Evolutionary conservation across 2,888 invertebrate species (phyloP).

Genomic region (Crepidodera aurea): DNA sequence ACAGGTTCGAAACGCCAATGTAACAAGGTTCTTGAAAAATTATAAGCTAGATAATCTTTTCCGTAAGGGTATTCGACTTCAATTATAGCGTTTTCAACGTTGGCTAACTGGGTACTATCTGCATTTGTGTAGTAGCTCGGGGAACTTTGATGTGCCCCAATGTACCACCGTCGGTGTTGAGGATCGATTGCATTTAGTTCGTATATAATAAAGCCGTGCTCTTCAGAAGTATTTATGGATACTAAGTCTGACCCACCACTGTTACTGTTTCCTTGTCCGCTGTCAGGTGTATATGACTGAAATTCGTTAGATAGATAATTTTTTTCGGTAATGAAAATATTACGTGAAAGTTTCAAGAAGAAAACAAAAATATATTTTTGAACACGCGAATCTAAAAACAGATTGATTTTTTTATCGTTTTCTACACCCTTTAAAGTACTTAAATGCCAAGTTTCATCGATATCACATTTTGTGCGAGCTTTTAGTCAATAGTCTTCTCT

Average conservation of each 20-base stretch:
- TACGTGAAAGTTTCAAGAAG: no score
- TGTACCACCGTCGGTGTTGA: slow-evolving; percentile 86
- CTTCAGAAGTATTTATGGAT: slow-evolving; percentile 81
- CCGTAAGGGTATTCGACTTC: slow-evolving; percentile 66
- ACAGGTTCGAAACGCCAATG: slow-evolving; percentile 88
- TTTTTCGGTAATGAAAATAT: neutral
- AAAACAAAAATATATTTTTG: no score
- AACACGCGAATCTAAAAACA: no score
- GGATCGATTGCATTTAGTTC: slow-evolving; percentile 85
- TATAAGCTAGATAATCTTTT: slow-evolving; percentile 82
- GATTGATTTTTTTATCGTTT: no score
- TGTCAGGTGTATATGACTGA: slow-evolving; percentile 45
- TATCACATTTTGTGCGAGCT: no score
- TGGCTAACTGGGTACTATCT: slow-evolving; percentile 80
- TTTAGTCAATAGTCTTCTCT: no score
- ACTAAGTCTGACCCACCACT: slow-evolving; percentile 75
- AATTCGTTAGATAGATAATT: slow-evolving; percentile 15
- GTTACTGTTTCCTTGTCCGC: neutral
- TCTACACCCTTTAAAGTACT: no score
- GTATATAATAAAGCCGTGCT: slow-evolving; percentile 86
- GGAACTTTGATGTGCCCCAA: slow-evolving; percentile 78
- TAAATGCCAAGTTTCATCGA: no score
- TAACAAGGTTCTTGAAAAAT: slow-evolving; percentile 73
- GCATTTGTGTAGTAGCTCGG: slow-evolving; percentile 85
- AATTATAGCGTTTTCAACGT: slow-evolving; percentile 83